Evolutionary conservation across 2,888 invertebrate species (phyloP).

Genomic region (Lypha dubia): DNA sequence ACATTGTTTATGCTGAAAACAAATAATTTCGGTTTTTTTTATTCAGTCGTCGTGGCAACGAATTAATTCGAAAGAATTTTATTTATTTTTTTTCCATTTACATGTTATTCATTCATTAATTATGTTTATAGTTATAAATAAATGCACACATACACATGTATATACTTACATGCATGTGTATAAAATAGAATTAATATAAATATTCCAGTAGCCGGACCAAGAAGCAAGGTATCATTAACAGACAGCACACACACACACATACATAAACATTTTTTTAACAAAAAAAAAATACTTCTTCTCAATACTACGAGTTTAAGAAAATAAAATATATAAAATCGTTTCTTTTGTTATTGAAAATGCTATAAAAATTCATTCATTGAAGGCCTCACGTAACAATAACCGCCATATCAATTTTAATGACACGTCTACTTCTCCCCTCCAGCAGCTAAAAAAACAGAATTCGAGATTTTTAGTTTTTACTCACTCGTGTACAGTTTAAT

Average conservation of each 20-base stretch:
- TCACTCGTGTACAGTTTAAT: constrained; percentile 45
- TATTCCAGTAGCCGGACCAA: constrained; percentile 64
- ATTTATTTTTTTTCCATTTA: constrained; percentile 19
- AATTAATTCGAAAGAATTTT: constrained; percentile 45
- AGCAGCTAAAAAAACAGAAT: constrained; percentile 23
- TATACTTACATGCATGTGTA: constrained; percentile 9
- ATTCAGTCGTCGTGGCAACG: constrained; percentile 67
- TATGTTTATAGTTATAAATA: neutral
- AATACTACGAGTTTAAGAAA: neutral
- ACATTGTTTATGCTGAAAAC: constrained; percentile 8
- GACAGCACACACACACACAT: neutral
- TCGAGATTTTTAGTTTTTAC: constrained; percentile 4
- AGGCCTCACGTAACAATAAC: constrained; percentile 69
- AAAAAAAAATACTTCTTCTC: neutral
- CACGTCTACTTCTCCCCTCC: constrained; percentile 57
- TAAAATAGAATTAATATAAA: constrained; percentile 28
- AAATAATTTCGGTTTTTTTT: constrained; percentile 71
- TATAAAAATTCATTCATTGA: constrained; percentile 65
- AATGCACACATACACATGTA: constrained; percentile 34
- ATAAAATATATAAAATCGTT: constrained; percentile 44
- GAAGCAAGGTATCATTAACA: constrained; percentile 6
- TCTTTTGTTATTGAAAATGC: constrained; percentile 57
- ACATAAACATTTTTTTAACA: constrained; percentile 25
- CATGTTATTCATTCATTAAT: constrained; percentile 39
- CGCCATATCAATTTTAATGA: constrained; percentile 66